phyloP scores from a whole-genome alignment of 2,888 invertebrate species.

The Marronus borbonicus region DNA sequence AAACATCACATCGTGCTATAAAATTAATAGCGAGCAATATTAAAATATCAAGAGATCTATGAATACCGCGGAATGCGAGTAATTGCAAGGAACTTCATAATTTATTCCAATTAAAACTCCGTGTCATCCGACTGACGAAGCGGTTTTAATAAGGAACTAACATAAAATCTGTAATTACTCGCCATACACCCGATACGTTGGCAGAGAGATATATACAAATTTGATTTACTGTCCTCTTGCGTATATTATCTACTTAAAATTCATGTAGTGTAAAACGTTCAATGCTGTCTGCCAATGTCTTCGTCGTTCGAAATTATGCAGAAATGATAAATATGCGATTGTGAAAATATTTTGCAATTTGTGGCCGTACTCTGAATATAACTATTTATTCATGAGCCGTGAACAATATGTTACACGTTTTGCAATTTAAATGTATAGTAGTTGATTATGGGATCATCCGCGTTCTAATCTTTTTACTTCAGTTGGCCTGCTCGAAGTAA shows the following conservation, averaged over 20 bases:
- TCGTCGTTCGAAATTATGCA: constrained; percentile 2
- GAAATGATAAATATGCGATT: constrained; percentile 12
- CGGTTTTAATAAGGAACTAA: constrained; percentile 40
- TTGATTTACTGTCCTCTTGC: constrained; percentile 21
- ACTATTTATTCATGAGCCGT: neutral
- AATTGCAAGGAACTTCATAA: constrained; percentile 44
- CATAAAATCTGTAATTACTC: constrained; percentile 36
- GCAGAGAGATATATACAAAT: neutral
- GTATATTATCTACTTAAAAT: constrained; percentile 15
- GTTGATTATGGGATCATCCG: neutral
- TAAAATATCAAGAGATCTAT: constrained; percentile 8
- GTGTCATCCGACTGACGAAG: constrained; percentile 14
- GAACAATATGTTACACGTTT: neutral
- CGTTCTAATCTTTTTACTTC: too few species aligned
- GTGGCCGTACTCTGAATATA: neutral
- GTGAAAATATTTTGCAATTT: constrained; percentile 20
- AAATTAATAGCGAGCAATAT: neutral
- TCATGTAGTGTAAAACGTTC: constrained; percentile 11
- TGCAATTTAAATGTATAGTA: constrained; percentile 9
- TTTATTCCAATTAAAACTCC: constrained; percentile 43
- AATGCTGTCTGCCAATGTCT: constrained; percentile 7
- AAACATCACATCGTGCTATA: neutral
- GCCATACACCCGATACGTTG: constrained; percentile 15
- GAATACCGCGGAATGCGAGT: neutral
- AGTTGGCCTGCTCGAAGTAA: too few species aligned